Evolutionary conservation across 2,888 invertebrate species (phyloP).

Genomic region (Melanostoma scalare): DNA sequence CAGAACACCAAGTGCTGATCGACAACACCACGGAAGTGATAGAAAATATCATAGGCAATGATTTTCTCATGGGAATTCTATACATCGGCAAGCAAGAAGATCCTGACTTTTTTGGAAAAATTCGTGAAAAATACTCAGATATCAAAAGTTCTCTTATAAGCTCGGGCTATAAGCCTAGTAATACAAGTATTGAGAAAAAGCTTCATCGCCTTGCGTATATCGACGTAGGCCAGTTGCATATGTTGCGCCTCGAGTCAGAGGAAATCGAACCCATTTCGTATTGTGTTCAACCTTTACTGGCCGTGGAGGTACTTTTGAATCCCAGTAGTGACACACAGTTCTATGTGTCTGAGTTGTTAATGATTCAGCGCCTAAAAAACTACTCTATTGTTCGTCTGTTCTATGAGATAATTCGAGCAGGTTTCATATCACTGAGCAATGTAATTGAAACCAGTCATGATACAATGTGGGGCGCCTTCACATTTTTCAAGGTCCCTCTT

Average conservation of each 20-base stretch:
- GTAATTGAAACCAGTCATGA: constrained; percentile 92
- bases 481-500: constrained; percentile 94
- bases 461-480: constrained; percentile 96
- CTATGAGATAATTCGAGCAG: constrained; percentile 94
- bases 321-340: constrained; percentile 92
- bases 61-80: constrained; percentile 91
- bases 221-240: constrained; percentile 79
- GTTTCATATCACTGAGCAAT: constrained; percentile 94
- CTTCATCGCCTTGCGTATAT: constrained; percentile 79
- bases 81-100: constrained; percentile 92
- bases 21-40: constrained; percentile 88
- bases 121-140: constrained; percentile 88
- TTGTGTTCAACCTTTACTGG: constrained; percentile 90
- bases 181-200: constrained; percentile 77
- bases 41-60: constrained; percentile 87
- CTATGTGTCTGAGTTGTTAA: constrained; percentile 90
- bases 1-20: constrained; percentile 84
- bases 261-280: constrained; percentile 87
- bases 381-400: constrained; percentile 91
- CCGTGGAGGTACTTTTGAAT: constrained; percentile 92
- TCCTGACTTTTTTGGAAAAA: constrained; percentile 85
- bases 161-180: constrained; percentile 77
- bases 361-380: constrained; percentile 93
- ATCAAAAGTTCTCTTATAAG: constrained; percentile 79
- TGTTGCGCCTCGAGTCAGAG: constrained; percentile 83